phyloP scores from a whole-genome alignment of 2,888 invertebrate genomes.

The Pemphredon lugubris region DNA sequence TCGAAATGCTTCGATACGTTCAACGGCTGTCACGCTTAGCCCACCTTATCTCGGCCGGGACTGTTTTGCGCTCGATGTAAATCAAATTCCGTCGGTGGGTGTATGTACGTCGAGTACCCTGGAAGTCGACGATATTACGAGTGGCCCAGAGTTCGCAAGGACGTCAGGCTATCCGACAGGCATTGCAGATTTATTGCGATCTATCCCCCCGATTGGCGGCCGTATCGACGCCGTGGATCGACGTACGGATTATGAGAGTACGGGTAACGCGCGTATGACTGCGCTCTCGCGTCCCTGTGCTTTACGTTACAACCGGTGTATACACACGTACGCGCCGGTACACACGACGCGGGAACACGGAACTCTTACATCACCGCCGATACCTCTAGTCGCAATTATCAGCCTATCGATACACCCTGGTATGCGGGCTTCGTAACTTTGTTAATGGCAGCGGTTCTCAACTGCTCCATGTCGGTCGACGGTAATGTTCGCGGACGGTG shows the following conservation, averaged over 20 bases:
- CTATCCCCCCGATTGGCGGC: slow-evolving; percentile 52
- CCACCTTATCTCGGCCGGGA: too few relatives aligned
- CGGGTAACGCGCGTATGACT: not conserved
- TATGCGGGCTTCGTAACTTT: slow-evolving; percentile 13
- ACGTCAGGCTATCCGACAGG: slow-evolving; percentile 70
- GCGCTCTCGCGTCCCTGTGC: not conserved
- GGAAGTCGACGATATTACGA: slow-evolving; percentile 27
- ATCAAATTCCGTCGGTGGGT: slow-evolving; percentile 38
- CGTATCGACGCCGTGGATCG: slow-evolving; percentile 70
- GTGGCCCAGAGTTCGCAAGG: slow-evolving; percentile 67
- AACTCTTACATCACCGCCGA: slow-evolving; percentile 72
- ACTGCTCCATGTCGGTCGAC: not conserved
- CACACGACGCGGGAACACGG: slow-evolving; percentile 64
- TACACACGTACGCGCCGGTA: slow-evolving; percentile 6
- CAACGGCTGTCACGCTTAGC: too few relatives aligned
- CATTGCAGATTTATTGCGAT: slow-evolving; percentile 61
- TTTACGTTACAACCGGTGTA: not conserved
- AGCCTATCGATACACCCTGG: slow-evolving; percentile 29
- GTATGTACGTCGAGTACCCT: slow-evolving; percentile 23
- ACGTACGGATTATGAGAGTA: slow-evolving; percentile 53
- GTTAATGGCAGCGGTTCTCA: slow-evolving; percentile 21
- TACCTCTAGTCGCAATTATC: slow-evolving; percentile 49
- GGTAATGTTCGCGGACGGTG: too few relatives aligned
- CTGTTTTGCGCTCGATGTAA: slow-evolving; percentile 49
- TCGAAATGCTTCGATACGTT: too few relatives aligned